Base-by-base conservation (phyloP, 2,888 invertebrate species). In the Chymomyza fuscimana region DNA sequence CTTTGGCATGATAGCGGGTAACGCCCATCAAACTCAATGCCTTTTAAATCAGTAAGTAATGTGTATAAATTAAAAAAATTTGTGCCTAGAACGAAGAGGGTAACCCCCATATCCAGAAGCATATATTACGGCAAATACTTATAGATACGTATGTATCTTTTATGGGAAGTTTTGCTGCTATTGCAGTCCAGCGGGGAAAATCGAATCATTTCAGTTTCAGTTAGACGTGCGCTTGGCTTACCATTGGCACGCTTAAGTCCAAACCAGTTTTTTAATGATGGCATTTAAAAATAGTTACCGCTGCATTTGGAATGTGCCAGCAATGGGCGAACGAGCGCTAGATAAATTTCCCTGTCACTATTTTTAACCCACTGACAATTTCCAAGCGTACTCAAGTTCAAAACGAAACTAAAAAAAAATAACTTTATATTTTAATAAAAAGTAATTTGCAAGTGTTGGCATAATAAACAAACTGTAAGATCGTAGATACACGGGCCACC, bases 141-240 rank as follows among this genome's bases (percentile, higher is more conserved):
- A 2, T 46, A 46, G 12, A 46, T 2, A 46, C 40, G 40, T 12
- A 46, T 3, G 12, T 12, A 46, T 46, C 32, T 46, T 46, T 46
- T 46, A 7, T 54, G n/a, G 16, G 54, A 9, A 22, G 54, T 19
- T 54, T 54, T 54, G 15, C 54, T 51, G 51, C n/a, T 25, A 4
- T 25, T 25, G 25, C 25, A 5, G 15, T 51, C 1, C n/a, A 51
- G 51, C 15, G 54, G 72, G 67, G 80, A 83, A 83, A 82, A 79
- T 80, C 73, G 71, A 82, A 77, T 86, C 79, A 86, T 83, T 83
- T 83, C 83, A 58, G 66, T 83, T 83, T 83, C 87, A 86, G 77
- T 83, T 75, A 81, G 86, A 83, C 77, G 63, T 56, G 65, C 59
- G 82, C 72, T 70, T 73, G 67, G 70, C 63, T 46, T n/a, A 56